Percentiles rank a stretch among this genome's conserved stretches.
These are phyloP conservation scores for Philereme vetulata DNA, from an alignment of 2,888 invertebrate species.

Conservation along the genomic window DNA sequence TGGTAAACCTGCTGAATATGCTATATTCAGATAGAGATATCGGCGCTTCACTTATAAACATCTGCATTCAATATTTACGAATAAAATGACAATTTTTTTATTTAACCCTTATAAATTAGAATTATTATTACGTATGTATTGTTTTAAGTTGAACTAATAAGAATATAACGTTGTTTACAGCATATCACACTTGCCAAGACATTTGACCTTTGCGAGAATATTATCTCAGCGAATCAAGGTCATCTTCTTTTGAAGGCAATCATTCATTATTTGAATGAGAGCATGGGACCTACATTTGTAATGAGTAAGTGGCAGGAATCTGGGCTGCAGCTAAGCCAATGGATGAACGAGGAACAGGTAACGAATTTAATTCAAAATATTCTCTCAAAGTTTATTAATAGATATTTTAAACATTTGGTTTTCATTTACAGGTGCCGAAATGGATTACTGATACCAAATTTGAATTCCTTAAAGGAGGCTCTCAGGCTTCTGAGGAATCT, in stretches of 20 bases:
- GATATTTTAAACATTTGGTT: neutral
- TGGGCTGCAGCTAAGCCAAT: slow-evolving; percentile 63
- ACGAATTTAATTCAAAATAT: neutral
- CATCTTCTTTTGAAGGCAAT: slow-evolving; percentile 69
- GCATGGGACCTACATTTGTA: slow-evolving; percentile 74
- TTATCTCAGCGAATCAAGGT: slow-evolving; percentile 66
- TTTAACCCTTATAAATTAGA: no score
- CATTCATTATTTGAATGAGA: slow-evolving; percentile 66
- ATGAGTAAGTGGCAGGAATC: slow-evolving; percentile 77
- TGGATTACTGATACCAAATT: slow-evolving; percentile 74
- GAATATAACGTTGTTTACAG: slow-evolving; percentile 50
- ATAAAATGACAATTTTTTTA: no score
- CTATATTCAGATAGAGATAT: no score
- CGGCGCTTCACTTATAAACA: no score
- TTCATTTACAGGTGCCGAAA: slow-evolving; percentile 56
- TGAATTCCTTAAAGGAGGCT: slow-evolving; percentile 68
- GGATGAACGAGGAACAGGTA: slow-evolving; percentile 74
- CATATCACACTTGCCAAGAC: slow-evolving; percentile 68
- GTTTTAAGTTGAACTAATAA: slow-evolving; percentile 1
- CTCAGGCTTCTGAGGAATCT: slow-evolving; percentile 54
- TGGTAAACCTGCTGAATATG: no score
- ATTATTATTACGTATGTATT: no score
- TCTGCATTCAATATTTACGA: no score
- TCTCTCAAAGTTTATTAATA: neutral
- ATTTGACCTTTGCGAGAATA: slow-evolving; percentile 60